Evolutionary conservation across 2,113 vertebrate genomes (phyloP), one percentile per base, ranked within the genome.

Genomic region (Falcunculus frontatus): DNA sequence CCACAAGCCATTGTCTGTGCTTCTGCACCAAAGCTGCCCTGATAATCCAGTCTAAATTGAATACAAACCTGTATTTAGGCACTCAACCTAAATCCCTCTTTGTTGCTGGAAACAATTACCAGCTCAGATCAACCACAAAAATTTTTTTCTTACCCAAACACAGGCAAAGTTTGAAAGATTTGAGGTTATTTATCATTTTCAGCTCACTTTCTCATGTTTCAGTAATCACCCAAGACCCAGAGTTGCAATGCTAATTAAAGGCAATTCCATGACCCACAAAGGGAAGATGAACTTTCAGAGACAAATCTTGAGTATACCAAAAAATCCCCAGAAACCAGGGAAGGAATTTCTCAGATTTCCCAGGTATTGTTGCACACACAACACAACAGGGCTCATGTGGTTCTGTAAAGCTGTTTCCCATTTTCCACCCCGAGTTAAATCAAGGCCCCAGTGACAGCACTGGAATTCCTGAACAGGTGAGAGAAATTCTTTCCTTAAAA

Each of bases 241-340:
- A 78, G 39, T 4, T 67, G 32, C 63, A 78, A 81, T 19, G 42
- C 19, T 70, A 77, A 87, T 63, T 95, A 93, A 93, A 88, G 72
- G 42, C 18, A 70, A 80, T 49, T 37, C 75, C 29, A 29, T 6
- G 42, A 82, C 20, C 63, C 63, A 79, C 0, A 0, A 80, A 27
- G 9, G 35, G 8, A 96, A 27, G 39, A 86, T 3, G 16, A 83
- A 70, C 13, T 77, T 86, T 13, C 72, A 88, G 22, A 74, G 39
- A 4, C 33, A 95, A 60, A 65, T 25, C 39, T 90, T 63, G 27
- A 59, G 80, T 63, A 47, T 3, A 74, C 7, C 16, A 77, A 62
- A 76, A 52, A 56, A 11, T 0, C 0, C 0, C 0, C 16, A 35
- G n/a, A 67, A 70, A 67, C 8, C 72, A 37, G 17, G 16, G 55